Base-by-base conservation (phyloP, 2,113 vertebrate genomes). In the Phalacrocorax aristotelis region DNA sequence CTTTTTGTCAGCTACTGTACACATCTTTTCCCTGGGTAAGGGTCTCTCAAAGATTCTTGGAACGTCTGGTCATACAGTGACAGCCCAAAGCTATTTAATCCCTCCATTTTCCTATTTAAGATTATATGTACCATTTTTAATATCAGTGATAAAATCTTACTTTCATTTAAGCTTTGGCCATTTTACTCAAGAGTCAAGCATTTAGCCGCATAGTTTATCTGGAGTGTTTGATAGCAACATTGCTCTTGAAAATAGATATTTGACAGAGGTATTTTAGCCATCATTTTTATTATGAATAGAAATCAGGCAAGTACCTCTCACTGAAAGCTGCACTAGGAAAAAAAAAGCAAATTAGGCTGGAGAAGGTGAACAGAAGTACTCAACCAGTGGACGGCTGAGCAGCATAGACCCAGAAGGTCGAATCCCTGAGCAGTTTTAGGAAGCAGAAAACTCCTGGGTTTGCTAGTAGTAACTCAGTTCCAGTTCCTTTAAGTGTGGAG, bases 121-220 rank as follows among this genome's bases (percentile, higher is more conserved):
- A 77, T 65, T 72, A 79, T 69, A 89, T 0, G 0, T 76, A 66
- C 54, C 74, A 66, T 90, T 95, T 96, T 92, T 93, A 96, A 94
- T 89, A 62, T 54, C n/a, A 48, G 42, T 62, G 96, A 95, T 90
- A 97, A 96, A 86, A 95, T 94, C 89, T 5, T 80, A 57, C 71
- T 83, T 90, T 90, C 42, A 10, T 75, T 93, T 95, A 95, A 91
- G 64, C 93, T 42, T 9, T 70, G 64, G 58, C 46, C 66, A 66
- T 83, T 75, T 42, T 77, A 61, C 49, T 83, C 13, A 13, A 83
- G 62, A 95, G 44, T 71, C 15, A 6, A 95, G 42, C 32, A 54
- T 90, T 89, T 87, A 93, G 36, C 62, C 54, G 46, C 42, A 69
- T 51, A 87, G 62, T 83, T 89, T 93, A 66, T 89, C 81, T 79